A percentile compares a stretch with the other conserved stretches of the same genome.
Evolutionary conservation across 2,888 invertebrate genomes (phyloP).

Genomic region (Drosophila falleni): DNA sequence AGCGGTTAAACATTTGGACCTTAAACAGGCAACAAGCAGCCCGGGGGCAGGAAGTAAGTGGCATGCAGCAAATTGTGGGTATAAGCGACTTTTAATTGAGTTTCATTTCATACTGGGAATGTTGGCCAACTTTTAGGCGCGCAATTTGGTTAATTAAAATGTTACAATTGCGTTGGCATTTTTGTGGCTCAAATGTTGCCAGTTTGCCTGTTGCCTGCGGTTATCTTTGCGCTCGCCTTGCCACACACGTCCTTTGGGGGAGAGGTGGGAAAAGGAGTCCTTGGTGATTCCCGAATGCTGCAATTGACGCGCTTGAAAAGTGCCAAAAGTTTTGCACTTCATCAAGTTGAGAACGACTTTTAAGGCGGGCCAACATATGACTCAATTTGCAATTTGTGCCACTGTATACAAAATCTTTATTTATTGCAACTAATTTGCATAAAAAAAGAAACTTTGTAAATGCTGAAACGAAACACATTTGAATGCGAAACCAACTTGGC

Average conservation of each 20-base stretch:
- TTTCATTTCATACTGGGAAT: conserved; percentile 58
- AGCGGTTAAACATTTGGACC: conserved; percentile 39
- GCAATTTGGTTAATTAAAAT: conserved; percentile 81
- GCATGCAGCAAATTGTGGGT: conserved; percentile 49
- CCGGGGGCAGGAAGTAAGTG: conserved; percentile 7
- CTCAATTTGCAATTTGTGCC: conserved; percentile 41
- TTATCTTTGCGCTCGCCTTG: conserved; percentile 30
- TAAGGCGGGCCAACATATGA: conserved; percentile 15
- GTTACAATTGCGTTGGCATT: conserved; percentile 74
- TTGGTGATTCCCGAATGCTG: conserved; percentile 45
- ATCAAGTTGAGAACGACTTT: conserved; percentile 10
- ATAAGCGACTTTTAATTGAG: conserved; percentile 80
- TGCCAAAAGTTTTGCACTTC: conserved; percentile 44
- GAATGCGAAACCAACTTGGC: conserved; percentile 23
- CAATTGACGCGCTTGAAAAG: conserved; percentile 43
- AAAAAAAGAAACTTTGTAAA: conserved; percentile 26
- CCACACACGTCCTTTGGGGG: conserved; percentile 15
- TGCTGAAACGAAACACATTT: conserved; percentile 26
- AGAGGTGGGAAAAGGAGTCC: conserved; percentile 44
- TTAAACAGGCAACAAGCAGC: conserved; percentile 33
- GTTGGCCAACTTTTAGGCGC: conserved; percentile 55
- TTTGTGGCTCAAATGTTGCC: conserved; percentile 44
- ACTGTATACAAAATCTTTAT: conserved; percentile 40
- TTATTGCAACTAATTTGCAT: conserved; percentile 51
- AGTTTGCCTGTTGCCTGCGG: conserved; percentile 24